phyloP scores from a whole-genome alignment of 2,113 vertebrate species.

The Polypterus bichir region DNA sequence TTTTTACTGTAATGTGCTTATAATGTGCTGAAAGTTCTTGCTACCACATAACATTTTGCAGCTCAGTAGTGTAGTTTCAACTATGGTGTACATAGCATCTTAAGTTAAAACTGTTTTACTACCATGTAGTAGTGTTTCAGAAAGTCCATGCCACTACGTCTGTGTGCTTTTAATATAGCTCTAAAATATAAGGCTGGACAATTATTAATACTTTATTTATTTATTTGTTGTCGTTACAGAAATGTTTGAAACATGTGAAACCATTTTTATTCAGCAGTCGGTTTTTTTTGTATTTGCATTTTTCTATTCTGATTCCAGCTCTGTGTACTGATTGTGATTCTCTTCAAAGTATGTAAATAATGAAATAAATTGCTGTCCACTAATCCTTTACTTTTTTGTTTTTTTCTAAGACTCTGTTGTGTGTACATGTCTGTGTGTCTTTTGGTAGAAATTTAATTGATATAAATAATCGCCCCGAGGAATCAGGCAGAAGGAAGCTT shows the following conservation, averaged over 20 bases:
- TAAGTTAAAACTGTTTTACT: constrained; percentile 24
- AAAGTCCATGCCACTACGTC: constrained; percentile 16
- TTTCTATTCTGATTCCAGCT: no score
- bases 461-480: no score
- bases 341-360: no score
- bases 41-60: not conserved
- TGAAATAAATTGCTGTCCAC: no score
- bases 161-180: not conserved
- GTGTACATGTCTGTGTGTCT: no score
- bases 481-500: no score
- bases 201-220: not conserved
- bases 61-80: not conserved
- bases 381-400: no score
- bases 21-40: no score
- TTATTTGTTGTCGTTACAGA: not conserved
- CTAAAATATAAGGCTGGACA: not conserved
- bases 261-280: not conserved
- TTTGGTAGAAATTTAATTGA: no score
- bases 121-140: constrained; percentile 36
- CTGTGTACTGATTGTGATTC: no score
- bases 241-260: not conserved
- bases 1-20: no score
- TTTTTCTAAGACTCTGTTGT: no score
- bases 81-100: not conserved
- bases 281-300: not conserved